Evolutionary conservation across 2,113 vertebrate species (phyloP).

Genomic region (Genyomyrus donnyi): DNA sequence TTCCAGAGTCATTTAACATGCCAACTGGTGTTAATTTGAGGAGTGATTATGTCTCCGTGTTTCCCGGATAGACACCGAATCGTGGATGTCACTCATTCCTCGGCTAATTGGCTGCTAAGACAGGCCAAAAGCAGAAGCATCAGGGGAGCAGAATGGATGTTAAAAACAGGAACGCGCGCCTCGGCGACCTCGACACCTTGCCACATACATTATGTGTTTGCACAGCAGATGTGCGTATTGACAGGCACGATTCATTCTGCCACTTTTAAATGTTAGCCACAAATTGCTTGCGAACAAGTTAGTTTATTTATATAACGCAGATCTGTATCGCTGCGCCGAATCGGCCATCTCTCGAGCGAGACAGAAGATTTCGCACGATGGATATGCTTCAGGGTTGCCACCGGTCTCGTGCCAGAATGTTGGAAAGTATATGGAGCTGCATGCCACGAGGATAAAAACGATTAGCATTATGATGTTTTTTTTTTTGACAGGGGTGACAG

Average conservation of each 20-base stretch:
- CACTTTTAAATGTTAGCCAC: not conserved
- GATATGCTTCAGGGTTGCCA: not conserved
- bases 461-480: not conserved
- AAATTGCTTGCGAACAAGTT: not conserved
- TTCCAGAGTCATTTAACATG: not conserved
- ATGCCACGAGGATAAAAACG: too few species aligned
- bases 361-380: not conserved
- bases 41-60: not conserved
- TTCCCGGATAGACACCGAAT: not conserved
- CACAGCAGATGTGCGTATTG: not conserved
- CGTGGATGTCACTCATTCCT: not conserved
- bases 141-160: not conserved
- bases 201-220: not conserved
- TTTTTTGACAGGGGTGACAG: not conserved
- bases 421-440: not conserved
- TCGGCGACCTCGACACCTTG: not conserved
- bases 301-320: not conserved
- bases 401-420: not conserved
- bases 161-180: not conserved
- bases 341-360: not conserved
- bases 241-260: not conserved
- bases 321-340: not conserved
- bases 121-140: not conserved
- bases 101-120: not conserved
- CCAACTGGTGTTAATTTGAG: not conserved